Evolutionary conservation across 2,797 vertebrate genomes (phyloP).

Genomic region (Girardinus metallicus): DNA sequence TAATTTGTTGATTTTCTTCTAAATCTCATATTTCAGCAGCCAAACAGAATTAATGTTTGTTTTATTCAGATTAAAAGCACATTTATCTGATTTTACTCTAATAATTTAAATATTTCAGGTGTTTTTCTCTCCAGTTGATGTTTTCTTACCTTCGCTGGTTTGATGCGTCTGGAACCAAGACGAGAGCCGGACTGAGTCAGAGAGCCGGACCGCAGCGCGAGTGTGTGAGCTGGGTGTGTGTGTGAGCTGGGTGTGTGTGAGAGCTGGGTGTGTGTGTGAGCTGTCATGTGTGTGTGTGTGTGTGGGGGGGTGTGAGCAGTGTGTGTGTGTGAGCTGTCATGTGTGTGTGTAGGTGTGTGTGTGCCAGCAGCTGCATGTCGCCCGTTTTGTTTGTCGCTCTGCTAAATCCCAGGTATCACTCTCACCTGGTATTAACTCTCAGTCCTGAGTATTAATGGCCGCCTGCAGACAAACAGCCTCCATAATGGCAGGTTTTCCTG

Average conservation of each 20-base stretch:
- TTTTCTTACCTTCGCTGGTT: slow-evolving; percentile 31
- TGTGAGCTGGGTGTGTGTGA: slow-evolving; percentile 6
- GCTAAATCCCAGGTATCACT: slow-evolving; percentile 30
- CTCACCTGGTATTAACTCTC: slow-evolving; percentile 1
- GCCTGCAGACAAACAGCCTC: slow-evolving; percentile 36
- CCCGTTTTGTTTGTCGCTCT: slow-evolving; percentile 7
- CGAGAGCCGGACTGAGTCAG: slow-evolving; percentile 22
- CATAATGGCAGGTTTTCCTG: slow-evolving; percentile 52
- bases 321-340: no score
- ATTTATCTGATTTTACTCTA: neutral
- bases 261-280: no score
- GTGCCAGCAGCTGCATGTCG: slow-evolving; percentile 27
- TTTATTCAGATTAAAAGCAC: neutral
- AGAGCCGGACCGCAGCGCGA: neutral
- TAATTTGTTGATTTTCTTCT: no score
- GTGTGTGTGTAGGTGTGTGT: slow-evolving; percentile 4
- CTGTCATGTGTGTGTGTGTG: no score
- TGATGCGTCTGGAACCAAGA: slow-evolving; percentile 34
- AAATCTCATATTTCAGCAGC: neutral
- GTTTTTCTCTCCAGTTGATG: no score
- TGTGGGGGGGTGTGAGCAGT: no score
- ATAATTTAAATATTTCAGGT: no score
- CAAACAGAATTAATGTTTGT: neutral
- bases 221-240: no score
- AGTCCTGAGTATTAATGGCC: slow-evolving; percentile 22